Conservation (phyloP, 2,113 vertebrate genomes). For the Coptodon bakossiorum region DNA sequence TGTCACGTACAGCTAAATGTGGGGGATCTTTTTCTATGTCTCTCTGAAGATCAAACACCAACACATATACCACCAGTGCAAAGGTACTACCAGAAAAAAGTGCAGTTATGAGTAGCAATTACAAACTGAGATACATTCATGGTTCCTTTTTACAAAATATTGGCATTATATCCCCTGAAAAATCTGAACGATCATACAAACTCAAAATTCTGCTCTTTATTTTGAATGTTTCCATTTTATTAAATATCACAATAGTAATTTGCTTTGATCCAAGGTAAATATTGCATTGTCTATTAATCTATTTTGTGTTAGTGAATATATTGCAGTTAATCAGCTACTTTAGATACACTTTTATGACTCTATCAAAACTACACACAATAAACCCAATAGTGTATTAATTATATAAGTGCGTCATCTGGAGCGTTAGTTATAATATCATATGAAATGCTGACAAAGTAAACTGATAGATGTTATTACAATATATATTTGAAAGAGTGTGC, state of each 20-base stretch:
- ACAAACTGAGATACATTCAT: background rate
- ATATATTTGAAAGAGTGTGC: background rate
- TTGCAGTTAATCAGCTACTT: background rate
- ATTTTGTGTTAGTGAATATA: background rate
- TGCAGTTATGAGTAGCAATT: background rate
- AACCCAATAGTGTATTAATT: background rate
- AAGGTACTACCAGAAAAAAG: background rate
- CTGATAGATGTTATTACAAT: background rate
- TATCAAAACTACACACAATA: background rate
- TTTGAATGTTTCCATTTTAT: background rate
- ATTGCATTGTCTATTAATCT: background rate
- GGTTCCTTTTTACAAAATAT: background rate
- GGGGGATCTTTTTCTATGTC: background rate
- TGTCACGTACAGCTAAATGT: fast-evolving
- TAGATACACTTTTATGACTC: background rate
- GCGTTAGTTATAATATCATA: background rate
- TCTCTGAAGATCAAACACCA: background rate
- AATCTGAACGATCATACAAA: background rate
- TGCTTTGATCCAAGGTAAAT: background rate
- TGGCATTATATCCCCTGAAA: background rate
- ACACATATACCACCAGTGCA: background rate
- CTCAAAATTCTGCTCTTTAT: background rate
- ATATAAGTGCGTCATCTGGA: background rate
- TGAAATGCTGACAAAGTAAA: background rate
- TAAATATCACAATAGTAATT: background rate